phyloP scores from a whole-genome alignment of 1,140 invertebrate species.

The Onthophagus taurus region DNA sequence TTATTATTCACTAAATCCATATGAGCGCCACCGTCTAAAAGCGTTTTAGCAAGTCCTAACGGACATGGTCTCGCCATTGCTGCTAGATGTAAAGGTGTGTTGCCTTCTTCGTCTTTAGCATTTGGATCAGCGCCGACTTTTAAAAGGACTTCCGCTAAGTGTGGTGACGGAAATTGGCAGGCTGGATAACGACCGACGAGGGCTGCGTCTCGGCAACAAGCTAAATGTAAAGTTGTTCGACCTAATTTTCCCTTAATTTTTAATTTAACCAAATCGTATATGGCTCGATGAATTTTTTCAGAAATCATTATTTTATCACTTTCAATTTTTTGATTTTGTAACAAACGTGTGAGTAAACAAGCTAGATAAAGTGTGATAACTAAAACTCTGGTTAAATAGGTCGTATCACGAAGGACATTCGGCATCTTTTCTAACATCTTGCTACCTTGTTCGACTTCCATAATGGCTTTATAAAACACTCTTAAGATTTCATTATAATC shows the following conservation, averaged over 20 bases:
- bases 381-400: constrained; percentile 70
- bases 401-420: constrained; percentile 55
- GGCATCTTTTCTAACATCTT: constrained; percentile 44
- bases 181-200: constrained; percentile 60
- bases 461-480: constrained; percentile 72
- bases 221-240: constrained; percentile 73
- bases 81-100: constrained; percentile 74
- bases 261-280: constrained; percentile 67
- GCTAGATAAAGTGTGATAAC: constrained; percentile 79
- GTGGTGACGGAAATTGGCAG: constrained; percentile 62
- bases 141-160: constrained; percentile 67
- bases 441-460: constrained; percentile 51
- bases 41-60: constrained; percentile 52
- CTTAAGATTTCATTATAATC: constrained; percentile 69
- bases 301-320: constrained; percentile 43
- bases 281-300: constrained; percentile 47
- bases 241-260: constrained; percentile 57
- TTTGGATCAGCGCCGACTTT: constrained; percentile 75
- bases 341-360: constrained; percentile 59
- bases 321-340: constrained; percentile 44
- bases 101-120: constrained; percentile 63
- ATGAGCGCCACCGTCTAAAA: constrained; percentile 75
- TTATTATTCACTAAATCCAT: constrained; percentile 76
- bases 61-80: constrained; percentile 54
- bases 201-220: constrained; percentile 49